Evolutionary conservation across 92 coral and sea anemone genomes (phyloP), one percentile per base, ranked within the genome.

Genomic region (Montipora capitata): DNA sequence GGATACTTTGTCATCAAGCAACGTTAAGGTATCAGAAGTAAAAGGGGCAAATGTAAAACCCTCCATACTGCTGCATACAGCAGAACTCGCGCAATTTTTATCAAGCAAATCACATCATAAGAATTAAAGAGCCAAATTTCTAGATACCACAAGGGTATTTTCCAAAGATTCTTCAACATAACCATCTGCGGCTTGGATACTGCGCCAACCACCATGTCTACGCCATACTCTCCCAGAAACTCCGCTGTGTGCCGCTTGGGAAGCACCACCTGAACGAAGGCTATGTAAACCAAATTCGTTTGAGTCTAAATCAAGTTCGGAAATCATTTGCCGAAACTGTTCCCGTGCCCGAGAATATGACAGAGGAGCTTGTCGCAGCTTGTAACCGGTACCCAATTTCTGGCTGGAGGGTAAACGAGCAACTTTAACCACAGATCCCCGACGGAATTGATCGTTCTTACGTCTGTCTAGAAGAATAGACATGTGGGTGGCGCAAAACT

Each of bases 131-230:
- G 70, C 88, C 62, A 84, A 71, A 16, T 42, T 77, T 72, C 62
- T 86, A 3, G 78, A 65, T 41, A 78, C 84, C 66, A 20, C 43
- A 71, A 84, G 79, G 58, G 88, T 57, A 40, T 62, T 74, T 42
- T 62, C 71, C 72, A 84, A 74, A 65, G 81, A 84, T 41, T 74
- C 81, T 14, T 84, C 57, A 42, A 84, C 88, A 64, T 84, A 84
- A 27, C 88, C 90, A 77, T 77, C 84, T 27, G 69, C 79, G 90
- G 90, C 84, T 40, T 77, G 79, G 72, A 77, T 72, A 71, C 84
- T 68, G 75, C 90, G 74, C 90, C 85, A 86, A n/a, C 90, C 84
- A 16, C 85, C 90, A 86, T 86, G 90, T 52, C 90, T 79, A 13
- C 78, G 84, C 84, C 85, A 86, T 4, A 78, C 65, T 65, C 90